These are phyloP conservation scores for Notiomystis cincta DNA, from an alignment of 2,113 vertebrate genomes.

Conservation along the genomic window DNA sequence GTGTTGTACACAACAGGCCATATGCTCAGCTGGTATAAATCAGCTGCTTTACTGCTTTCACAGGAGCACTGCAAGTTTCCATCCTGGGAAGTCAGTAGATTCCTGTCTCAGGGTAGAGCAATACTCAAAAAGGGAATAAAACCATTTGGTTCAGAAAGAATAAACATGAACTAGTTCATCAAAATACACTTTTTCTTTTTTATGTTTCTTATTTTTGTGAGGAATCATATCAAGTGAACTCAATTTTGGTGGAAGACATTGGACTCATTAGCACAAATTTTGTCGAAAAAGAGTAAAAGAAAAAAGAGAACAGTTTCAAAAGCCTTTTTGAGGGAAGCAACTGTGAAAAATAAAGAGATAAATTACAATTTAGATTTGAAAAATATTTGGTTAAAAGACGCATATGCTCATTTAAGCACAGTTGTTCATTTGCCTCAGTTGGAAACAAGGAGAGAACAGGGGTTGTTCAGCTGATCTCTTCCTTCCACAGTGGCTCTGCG, in stretches of 20 bases:
- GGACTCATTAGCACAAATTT: neutral
- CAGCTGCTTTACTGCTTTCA: neutral
- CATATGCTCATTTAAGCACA: neutral
- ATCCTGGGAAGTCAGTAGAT: neutral
- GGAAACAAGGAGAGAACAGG: neutral
- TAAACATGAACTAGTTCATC: neutral
- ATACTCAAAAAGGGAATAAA: neutral
- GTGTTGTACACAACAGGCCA: neutral
- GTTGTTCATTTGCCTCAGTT: neutral
- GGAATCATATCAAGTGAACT: neutral
- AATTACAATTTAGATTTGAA: neutral
- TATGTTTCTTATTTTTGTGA: neutral
- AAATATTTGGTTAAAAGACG: neutral
- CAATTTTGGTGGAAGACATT: neutral
- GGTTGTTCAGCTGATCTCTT: neutral
- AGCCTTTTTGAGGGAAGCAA: neutral
- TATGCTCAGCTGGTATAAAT: slow-evolving; percentile 2
- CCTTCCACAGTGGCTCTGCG: neutral
- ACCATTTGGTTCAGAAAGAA: neutral
- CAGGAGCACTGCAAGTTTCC: neutral
- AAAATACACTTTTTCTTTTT: neutral
- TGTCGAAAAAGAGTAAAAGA: neutral
- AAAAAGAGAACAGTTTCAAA: neutral
- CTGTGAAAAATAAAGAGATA: neutral
- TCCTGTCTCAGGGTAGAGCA: neutral